phyloP scores from a whole-genome alignment of 2,888 invertebrate genomes.

The Pristionchus arcanus region DNA sequence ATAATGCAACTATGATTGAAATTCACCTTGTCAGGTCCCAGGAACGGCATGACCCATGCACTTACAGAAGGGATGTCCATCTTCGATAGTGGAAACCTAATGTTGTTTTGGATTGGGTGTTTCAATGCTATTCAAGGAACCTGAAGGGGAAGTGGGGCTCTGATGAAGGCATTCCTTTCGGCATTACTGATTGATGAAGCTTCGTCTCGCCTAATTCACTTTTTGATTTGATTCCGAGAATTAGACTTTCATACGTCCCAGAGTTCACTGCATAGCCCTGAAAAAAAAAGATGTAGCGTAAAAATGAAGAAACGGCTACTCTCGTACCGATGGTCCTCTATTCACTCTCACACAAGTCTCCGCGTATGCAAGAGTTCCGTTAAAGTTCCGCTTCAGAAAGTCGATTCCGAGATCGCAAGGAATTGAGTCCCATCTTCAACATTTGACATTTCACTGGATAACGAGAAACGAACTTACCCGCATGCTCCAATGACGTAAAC shows the following conservation, averaged over 20 bases:
- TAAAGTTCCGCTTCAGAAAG: conserved; percentile 88
- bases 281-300: too few species aligned
- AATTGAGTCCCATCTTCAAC: conserved; percentile 88
- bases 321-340: conserved; percentile 72
- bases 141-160: too few species aligned
- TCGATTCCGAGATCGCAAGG: conserved; percentile 92
- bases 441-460: neutral
- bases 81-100: conserved; percentile 69
- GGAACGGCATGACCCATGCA: conserved; percentile 87
- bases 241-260: too few species aligned
- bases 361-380: conserved; percentile 81
- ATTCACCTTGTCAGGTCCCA: conserved; percentile 80
- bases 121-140: too few species aligned
- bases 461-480: conserved; percentile 82
- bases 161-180: too few species aligned
- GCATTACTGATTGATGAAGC: too few species aligned
- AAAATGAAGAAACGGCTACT: neutral
- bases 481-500: conserved; percentile 92
- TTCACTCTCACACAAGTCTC: conserved; percentile 77
- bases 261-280: too few species aligned
- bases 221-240: too few species aligned
- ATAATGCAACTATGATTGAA: neutral
- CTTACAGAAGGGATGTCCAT: conserved; percentile 72
- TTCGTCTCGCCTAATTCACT: too few species aligned
- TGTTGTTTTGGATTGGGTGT: too few species aligned